Evolutionary conservation across 2,113 vertebrate genomes (phyloP), one percentile per base, ranked within the genome.

Genomic region (Amblyopsis rosae): DNA sequence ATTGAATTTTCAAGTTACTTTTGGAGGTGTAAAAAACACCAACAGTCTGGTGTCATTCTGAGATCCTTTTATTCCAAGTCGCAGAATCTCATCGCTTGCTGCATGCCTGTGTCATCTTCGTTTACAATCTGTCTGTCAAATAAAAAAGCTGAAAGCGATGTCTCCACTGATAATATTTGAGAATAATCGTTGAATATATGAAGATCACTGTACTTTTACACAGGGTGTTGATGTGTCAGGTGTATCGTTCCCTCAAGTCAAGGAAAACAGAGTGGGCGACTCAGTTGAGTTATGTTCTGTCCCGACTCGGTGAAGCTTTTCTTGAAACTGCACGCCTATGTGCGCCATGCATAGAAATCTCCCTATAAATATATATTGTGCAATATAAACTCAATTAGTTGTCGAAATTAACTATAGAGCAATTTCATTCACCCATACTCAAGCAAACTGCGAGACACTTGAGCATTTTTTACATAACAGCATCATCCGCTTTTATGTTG

Each of bases 401-500:
- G 3, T 5, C 6, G 16, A 57, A 62, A 48, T 50, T 11, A 63
- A 67, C 32, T 0, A 47, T 46, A 53, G 54, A 53, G 47, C 47
- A 32, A 35, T 51, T 32, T 11, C 51, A 1, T 60, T 64, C 57
- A 9, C 26, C 59, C 1, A 26, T 65, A 59, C 68, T 82, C 73
- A 70, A 33, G 76, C 63, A 72, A 86, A 91, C 79, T 88, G 77
- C 79, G 17, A 70, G 76, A 82, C 80, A 89, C 86, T 89, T 88
- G 75, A 83, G 85, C 77, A 61, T 87, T 88, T 90, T 91, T 93
- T 92, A 92, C 91, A 91, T 92, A 93, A 93, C 92, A 86, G 85
- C 91, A 92, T 92, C 92, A 90, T 93, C 91, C 88, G 89, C 87
- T 92, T 88, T 89, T 88, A 86, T 89, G 90, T 93, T 91, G 91